Base-by-base conservation (phyloP, 2,888 invertebrate species). In the Hydrotaea cyrtoneurina region DNA sequence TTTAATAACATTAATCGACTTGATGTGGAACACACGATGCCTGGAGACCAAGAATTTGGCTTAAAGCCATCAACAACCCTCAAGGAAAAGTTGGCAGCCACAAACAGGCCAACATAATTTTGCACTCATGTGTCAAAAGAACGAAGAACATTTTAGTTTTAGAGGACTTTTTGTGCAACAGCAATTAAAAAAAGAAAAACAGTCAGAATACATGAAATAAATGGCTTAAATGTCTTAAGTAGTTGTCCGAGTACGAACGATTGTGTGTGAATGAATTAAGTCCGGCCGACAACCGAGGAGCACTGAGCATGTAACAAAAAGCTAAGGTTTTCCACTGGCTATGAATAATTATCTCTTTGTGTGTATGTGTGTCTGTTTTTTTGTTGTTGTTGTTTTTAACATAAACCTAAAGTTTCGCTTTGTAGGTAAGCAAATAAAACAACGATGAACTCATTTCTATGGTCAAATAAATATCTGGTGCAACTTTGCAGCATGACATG, bases 381-480 rank as follows among this genome's bases (percentile, higher is more conserved):
- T 10, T 13, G 13, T 50, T n/a, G 43, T 43, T 1, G 50, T 50
- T 50, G 13, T 50, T 50, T 1, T 15, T n/a, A 31, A 31, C 31
- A 31, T 31, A 21, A 39, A 66, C 31, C 62, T n/a, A 62, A 36
- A 55, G 69, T 26, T 64, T 26, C n/a, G 5, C 8, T 3, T 73
- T 36, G 17, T 21, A 43, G 62, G 31, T 66, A 59, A 59, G 26
- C 11, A 59, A 59, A 59, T 4, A 59, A 59, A 59, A 59, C 2
- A 59, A 43, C 46, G 80, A 74, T 84, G 78, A 84, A 80, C 85
- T 82, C 83, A 74, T 80, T 86, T 80, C 71, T 82, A 86, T 80
- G 86, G 85, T 82, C 76, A 83, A 86, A 72, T 82, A 84, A 82
- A 53, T 79, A 86, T 78, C 83, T 86, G 64, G 86, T 74, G 55